Evolutionary conservation across 2,113 vertebrate genomes (phyloP).

Genomic region (Pseudorhombus dupliciocellatus): DNA sequence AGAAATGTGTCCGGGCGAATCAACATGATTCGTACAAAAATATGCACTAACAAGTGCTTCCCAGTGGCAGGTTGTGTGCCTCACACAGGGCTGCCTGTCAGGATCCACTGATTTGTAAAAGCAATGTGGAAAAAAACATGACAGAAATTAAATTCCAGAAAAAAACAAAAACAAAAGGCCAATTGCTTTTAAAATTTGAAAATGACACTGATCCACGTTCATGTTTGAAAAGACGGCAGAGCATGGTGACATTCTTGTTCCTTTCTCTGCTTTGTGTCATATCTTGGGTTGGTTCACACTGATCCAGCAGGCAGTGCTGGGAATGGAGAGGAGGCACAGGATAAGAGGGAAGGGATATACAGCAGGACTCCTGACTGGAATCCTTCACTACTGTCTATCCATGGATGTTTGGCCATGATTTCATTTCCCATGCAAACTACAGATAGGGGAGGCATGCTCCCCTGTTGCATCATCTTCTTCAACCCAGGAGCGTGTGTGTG

Average conservation of each 20-base stretch:
- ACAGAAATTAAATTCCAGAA: slow-evolving; percentile 11
- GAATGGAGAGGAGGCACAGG: slow-evolving; percentile 18
- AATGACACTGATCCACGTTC: slow-evolving; percentile 36
- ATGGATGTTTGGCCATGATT: background rate
- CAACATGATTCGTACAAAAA: slow-evolving; percentile 36
- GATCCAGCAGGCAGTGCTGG: slow-evolving; percentile 47
- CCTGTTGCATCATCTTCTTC: slow-evolving; percentile 23
- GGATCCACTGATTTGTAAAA: slow-evolving; percentile 12
- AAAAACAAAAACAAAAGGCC: slow-evolving; percentile 28
- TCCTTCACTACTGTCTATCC: background rate
- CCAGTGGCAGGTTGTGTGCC: background rate
- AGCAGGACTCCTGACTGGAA: background rate
- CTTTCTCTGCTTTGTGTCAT: slow-evolving; percentile 19
- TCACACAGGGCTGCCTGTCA: slow-evolving; percentile 2
- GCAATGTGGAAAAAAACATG: slow-evolving; percentile 19
- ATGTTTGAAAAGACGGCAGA: slow-evolving; percentile 24
- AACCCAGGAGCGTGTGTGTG: slow-evolving; percentile 47
- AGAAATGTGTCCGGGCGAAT: slow-evolving; percentile 36
- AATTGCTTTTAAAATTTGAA: slow-evolving; percentile 13
- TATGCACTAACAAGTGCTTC: slow-evolving; percentile 8
- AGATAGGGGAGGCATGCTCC: slow-evolving; percentile 7
- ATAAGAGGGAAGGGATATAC: slow-evolving; percentile 21
- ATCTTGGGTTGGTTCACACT: slow-evolving; percentile 47
- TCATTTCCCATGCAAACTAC: background rate
- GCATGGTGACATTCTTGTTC: slow-evolving; percentile 18